phyloP scores from a whole-genome alignment of 2,113 vertebrate species.

The Laticauda laticaudata region DNA sequence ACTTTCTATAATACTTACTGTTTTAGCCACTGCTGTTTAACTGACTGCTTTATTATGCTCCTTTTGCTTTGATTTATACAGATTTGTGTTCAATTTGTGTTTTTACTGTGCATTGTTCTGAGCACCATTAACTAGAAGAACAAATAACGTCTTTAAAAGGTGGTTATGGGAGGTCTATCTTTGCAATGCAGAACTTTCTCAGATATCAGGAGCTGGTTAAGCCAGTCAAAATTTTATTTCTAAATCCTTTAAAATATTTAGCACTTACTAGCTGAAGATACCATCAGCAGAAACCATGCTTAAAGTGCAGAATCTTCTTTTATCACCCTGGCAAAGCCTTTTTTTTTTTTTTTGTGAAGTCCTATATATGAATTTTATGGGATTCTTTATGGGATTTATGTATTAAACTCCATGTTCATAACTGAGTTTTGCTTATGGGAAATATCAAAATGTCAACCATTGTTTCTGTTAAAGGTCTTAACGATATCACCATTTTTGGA shows the following conservation, averaged over 20 bases:
- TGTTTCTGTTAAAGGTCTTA: constrained; percentile 82
- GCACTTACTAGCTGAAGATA: neutral
- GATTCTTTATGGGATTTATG: constrained; percentile 46
- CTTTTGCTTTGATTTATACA: neutral
- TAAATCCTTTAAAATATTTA: neutral
- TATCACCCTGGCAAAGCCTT: constrained; percentile 23
- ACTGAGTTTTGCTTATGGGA: constrained; percentile 72
- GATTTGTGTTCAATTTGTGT: neutral
- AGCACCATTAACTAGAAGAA: neutral
- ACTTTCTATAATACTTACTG: neutral
- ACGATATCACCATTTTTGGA: constrained; percentile 72
- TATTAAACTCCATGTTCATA: constrained; percentile 49
- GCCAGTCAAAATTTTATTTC: neutral
- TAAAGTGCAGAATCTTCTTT: constrained; percentile 36
- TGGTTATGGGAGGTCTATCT: neutral
- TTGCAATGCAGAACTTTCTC: neutral
- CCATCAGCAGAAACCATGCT: constrained; percentile 14
- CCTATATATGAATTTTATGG: constrained; percentile 22
- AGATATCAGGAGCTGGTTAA: neutral
- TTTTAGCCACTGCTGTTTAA: neutral
- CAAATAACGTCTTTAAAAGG: neutral
- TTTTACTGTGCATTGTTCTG: neutral
- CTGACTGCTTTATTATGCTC: neutral
- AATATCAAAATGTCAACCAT: constrained; percentile 81
- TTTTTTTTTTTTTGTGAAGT: neutral